phyloP scores from a whole-genome alignment of 2,113 vertebrate species.

The Jaculus jaculus region DNA sequence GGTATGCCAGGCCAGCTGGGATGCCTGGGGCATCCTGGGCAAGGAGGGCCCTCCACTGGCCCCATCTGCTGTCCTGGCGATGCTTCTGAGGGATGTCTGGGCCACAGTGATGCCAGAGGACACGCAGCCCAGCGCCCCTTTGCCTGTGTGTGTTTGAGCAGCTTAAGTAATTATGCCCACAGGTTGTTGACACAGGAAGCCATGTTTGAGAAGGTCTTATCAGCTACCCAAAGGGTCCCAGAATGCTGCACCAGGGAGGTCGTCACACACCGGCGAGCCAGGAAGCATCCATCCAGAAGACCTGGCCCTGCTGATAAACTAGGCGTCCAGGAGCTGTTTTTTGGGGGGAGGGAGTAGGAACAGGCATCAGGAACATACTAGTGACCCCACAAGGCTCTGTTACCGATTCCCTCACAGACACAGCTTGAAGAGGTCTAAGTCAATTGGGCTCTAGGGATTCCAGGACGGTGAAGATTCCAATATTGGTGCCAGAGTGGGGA shows the following conservation, averaged over 20 bases:
- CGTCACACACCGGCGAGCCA: background rate
- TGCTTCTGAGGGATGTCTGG: conserved; percentile 45
- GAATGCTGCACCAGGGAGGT: background rate
- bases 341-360: background rate
- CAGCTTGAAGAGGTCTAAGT: background rate
- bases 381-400: background rate
- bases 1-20: conserved; percentile 18
- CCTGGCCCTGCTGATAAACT: background rate
- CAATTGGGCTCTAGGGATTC: background rate
- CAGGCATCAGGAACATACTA: background rate
- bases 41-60: background rate
- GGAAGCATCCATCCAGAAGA: background rate
- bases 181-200: conserved; percentile 46
- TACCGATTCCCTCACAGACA: conserved; percentile 12
- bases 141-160: background rate
- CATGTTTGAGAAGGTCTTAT: conserved; percentile 49
- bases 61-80: conserved; percentile 59
- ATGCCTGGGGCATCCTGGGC: background rate
- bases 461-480: background rate
- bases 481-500: background rate
- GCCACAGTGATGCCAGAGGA: background rate
- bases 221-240: background rate
- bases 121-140: background rate
- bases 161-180: conserved; percentile 29
- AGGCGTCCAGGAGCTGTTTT: background rate